Evolutionary conservation across 2,888 invertebrate species (phyloP).

Genomic region (Byasa hedistus): DNA sequence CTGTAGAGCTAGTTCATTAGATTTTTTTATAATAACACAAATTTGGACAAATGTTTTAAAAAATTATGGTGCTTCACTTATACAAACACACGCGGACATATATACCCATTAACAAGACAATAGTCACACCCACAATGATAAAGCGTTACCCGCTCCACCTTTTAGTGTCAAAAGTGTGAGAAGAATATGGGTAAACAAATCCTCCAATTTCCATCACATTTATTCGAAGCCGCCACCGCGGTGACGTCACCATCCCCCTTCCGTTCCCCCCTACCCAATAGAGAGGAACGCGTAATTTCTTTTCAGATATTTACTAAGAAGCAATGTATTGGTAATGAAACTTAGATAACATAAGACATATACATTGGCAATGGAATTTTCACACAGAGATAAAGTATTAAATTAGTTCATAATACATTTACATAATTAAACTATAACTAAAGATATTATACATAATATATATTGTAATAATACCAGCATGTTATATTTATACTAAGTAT

Average conservation of each 20-base stretch:
- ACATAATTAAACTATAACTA: too few species aligned
- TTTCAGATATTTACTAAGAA: conserved; percentile 66
- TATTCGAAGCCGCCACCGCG: conserved; percentile 65
- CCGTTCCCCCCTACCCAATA: conserved; percentile 45
- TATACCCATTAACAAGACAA: conserved; percentile 48
- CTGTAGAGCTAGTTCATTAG: too few species aligned
- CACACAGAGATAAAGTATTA: too few species aligned
- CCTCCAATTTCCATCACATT: conserved; percentile 81
- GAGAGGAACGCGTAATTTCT: conserved; percentile 72
- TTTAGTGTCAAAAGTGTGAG: conserved; percentile 80
- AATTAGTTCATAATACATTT: too few species aligned
- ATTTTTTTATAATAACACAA: too few species aligned
- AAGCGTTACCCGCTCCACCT: conserved; percentile 56
- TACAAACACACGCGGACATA: conserved; percentile 20
- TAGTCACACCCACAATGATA: conserved; percentile 45
- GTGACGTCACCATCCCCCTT: conserved; percentile 56
- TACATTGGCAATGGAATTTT: not conserved
- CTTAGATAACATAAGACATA: conserved; percentile 50
- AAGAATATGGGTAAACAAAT: conserved; percentile 81
- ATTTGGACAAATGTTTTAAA: too few species aligned
- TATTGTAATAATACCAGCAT: too few species aligned
- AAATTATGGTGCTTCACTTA: not conserved
- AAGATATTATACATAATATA: too few species aligned
- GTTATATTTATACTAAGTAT: too few species aligned
- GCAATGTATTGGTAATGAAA: conserved; percentile 59